phyloP scores from a whole-genome alignment of 1,140 invertebrate species.

The Caenorhabditis briggsae region DNA sequence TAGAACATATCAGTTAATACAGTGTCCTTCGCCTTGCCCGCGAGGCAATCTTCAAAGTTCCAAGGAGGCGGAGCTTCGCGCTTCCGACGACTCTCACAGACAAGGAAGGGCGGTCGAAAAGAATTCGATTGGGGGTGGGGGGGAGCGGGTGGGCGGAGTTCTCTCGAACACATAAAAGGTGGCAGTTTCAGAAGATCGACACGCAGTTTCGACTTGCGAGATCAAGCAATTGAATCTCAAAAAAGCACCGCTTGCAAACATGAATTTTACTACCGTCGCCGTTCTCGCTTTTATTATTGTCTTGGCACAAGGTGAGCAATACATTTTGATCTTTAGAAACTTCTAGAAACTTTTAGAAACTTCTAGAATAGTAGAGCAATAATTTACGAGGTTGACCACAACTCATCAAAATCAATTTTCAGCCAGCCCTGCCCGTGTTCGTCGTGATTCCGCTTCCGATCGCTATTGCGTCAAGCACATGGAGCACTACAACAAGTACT shows the following conservation, averaged over 20 bases:
- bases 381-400: too few species aligned
- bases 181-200: neutral
- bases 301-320: conserved; percentile 54
- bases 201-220: conserved; percentile 54
- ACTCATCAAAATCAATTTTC: neutral
- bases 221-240: conserved; percentile 54
- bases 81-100: conserved; percentile 12
- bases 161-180: conserved; percentile 26
- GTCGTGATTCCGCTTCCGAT: conserved; percentile 42
- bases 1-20: conserved; percentile 11
- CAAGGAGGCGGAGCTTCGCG: neutral
- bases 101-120: conserved; percentile 20
- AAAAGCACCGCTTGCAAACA: conserved; percentile 43
- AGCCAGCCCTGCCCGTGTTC: conserved; percentile 48
- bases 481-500: conserved; percentile 67
- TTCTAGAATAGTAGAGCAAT: neutral
- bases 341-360: neutral
- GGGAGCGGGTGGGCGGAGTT: conserved; percentile 9
- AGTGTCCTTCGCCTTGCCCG: neutral
- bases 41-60: conserved; percentile 1
- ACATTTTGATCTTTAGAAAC: conserved; percentile 2
- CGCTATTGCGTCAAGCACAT: conserved; percentile 61
- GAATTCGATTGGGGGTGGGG: neutral
- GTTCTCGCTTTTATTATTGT: conserved; percentile 50
- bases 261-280: conserved; percentile 55